Evolutionary conservation across 1,140 invertebrate genomes (phyloP), one percentile per base, ranked within the genome.

Genomic region (Euborellia annulipes): DNA sequence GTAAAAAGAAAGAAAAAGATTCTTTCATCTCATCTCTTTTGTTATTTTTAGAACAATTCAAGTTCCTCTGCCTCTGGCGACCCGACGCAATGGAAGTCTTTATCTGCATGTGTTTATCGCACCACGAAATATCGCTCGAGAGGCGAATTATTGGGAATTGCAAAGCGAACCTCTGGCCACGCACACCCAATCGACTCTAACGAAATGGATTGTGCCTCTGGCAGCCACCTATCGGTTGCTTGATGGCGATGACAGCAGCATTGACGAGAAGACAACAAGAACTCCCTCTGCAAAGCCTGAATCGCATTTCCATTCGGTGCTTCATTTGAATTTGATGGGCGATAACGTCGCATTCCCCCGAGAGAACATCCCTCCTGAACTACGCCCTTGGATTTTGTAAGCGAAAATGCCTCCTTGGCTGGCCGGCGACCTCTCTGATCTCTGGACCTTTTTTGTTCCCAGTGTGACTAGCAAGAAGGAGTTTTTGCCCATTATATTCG

Each of bases 401-500:
- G 37, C 17, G 34, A 47, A 47, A 18, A 11, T 39, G 7, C 8
- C 9, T 18, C 37, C 7, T 39, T 41, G n/a, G 18, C 22, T 2
- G n/a, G 18, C 22, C 7, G 14, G 14, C 19, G 14, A 19, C 6
- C 9, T 19, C 9, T 1, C n/a, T 21, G 9, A 11, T 9, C 7
- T 3, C 22, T 36, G 7, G 14, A n/a, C 7, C 20, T 19, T 6
- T 8, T 19, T 50, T 50, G 43, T 68, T 65, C 63, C 54, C 55
- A 79, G 77, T 51, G 57, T 82, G 14, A 70, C 76, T 50, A 63
- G 67, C 23, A 70, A 75, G 36, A 68, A 67, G 18, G 74, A 78
- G 59, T 90, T 89, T 58, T 66, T 91, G 50, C 90, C 90, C 18
- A 78, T 93, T 49, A 57, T 91, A 0, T 77, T 79, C 50, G 78